Evolutionary conservation across 2,797 vertebrate genomes (phyloP).

Genomic region (Microctenopoma stevenorrisi): DNA sequence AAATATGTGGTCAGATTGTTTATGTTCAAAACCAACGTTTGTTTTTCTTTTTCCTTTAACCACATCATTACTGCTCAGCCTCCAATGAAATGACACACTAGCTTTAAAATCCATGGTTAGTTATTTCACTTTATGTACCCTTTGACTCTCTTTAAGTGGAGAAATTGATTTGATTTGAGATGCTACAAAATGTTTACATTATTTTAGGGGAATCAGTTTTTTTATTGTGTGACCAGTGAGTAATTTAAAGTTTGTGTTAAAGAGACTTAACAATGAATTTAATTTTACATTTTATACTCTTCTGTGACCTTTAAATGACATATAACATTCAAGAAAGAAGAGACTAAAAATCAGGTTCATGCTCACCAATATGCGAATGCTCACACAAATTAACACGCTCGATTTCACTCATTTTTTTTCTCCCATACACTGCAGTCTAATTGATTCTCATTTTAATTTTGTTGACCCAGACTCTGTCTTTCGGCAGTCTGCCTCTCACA

Average conservation of each 20-base stretch:
- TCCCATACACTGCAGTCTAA: constrained; percentile 65
- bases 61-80: constrained; percentile 15
- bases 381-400: constrained; percentile 21
- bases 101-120: not conserved
- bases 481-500: constrained; percentile 78
- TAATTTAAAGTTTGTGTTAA: not conserved
- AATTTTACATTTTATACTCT: not conserved
- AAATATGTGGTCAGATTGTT: constrained; percentile 7
- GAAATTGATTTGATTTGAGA: not conserved
- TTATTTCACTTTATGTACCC: not conserved
- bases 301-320: not conserved
- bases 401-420: constrained; percentile 33
- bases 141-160: not conserved
- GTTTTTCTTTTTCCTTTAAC: constrained; percentile 12
- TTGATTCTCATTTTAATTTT: constrained; percentile 83
- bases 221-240: not conserved
- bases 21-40: constrained; percentile 7
- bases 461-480: constrained; percentile 69
- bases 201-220: not conserved
- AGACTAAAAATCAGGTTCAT: not conserved
- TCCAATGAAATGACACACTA: constrained; percentile 18
- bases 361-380: constrained; percentile 7
- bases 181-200: not conserved
- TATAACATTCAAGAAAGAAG: not conserved
- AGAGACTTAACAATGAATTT: not conserved